phyloP scores from a whole-genome alignment of 2,888 invertebrate genomes.

The Polylopha cassiicola region DNA sequence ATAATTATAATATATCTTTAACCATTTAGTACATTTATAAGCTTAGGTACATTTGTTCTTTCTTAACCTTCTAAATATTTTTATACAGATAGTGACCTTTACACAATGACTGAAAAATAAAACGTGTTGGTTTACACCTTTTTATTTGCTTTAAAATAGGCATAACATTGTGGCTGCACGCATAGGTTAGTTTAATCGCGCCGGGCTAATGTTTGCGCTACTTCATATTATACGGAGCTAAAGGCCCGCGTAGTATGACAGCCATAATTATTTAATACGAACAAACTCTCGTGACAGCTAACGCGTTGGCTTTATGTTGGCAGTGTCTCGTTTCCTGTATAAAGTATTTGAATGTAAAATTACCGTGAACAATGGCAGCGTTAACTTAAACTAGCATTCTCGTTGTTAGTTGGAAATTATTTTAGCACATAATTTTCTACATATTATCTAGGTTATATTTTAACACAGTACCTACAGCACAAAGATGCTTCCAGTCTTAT shows the following conservation, averaged over 20 bases:
- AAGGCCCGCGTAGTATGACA: conserved; percentile 33
- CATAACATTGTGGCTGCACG: conserved; percentile 27
- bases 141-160: conserved; percentile 10
- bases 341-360: too few relatives aligned
- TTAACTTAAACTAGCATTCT: too few relatives aligned
- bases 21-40: too few relatives aligned
- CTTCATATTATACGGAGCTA: conserved; percentile 32
- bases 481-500: conserved; percentile 26
- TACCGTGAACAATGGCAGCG: too few relatives aligned
- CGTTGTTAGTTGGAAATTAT: too few relatives aligned
- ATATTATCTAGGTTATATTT: not conserved
- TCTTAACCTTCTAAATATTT: too few relatives aligned
- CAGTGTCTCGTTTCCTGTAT: not conserved
- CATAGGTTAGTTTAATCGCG: conserved; percentile 26
- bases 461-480: not conserved
- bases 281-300: conserved; percentile 28
- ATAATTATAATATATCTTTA: too few relatives aligned
- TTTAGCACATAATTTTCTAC: conserved; percentile 5
- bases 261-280: conserved; percentile 36
- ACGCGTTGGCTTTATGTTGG: conserved; percentile 22
- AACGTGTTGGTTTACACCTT: too few relatives aligned
- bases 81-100: too few relatives aligned
- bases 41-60: too few relatives aligned
- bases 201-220: conserved; percentile 19
- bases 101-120: too few relatives aligned